These are phyloP conservation scores for Aurelia aurita complex sp. Pacific DNA, from an alignment of 30 jellyfish, hydroid and myxozoan genomes.

Conservation along the genomic window DNA sequence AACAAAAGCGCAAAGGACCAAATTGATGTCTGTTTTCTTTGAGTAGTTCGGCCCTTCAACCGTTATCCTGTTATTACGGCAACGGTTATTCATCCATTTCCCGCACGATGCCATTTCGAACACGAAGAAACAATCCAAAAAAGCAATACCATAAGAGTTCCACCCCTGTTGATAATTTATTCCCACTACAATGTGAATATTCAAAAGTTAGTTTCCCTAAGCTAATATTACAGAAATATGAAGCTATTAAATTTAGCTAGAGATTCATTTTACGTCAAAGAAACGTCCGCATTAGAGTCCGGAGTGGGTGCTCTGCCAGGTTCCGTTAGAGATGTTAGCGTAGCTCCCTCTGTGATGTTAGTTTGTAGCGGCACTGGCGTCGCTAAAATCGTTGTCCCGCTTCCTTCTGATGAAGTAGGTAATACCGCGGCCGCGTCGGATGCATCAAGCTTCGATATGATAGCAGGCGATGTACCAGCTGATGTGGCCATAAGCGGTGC, in stretches of 20 bases:
- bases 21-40: no score
- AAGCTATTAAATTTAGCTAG: background rate
- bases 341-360: conserved; percentile 76
- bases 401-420: conserved; percentile 18
- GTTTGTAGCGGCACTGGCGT: conserved; percentile 74
- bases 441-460: conserved; percentile 29
- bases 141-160: no score
- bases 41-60: no score
- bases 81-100: no score
- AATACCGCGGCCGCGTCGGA: conserved; percentile 28
- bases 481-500: conserved; percentile 81
- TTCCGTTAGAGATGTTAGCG: conserved; percentile 54
- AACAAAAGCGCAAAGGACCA: no score
- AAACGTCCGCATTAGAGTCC: conserved; percentile 13
- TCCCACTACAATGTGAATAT: no score
- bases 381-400: conserved; percentile 55
- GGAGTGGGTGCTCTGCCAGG: conserved; percentile 8
- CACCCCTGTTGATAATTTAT: no score
- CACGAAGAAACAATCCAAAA: no score
- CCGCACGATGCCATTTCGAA: no score
- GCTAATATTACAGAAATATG: background rate
- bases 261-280: conserved; percentile 18
- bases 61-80: no score
- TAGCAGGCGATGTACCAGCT: conserved; percentile 40
- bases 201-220: no score